phyloP scores from a whole-genome alignment of 1,140 invertebrate genomes.

The Ericerus pela region DNA sequence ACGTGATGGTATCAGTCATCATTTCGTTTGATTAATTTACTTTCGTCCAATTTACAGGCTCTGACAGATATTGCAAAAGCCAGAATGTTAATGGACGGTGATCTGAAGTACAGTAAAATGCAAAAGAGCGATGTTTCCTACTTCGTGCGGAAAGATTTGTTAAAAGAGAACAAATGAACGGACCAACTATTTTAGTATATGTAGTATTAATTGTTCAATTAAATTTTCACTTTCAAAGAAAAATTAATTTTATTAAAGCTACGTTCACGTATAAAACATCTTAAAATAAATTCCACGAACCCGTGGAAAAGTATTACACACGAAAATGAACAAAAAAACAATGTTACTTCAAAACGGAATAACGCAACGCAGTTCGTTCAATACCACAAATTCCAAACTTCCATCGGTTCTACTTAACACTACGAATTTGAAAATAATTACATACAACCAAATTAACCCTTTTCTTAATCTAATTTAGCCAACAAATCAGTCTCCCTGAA shows the following conservation, averaged over 20 bases:
- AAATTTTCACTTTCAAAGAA: background rate
- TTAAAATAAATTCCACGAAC: background rate
- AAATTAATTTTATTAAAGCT: conserved; percentile 1
- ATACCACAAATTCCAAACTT: too few species aligned
- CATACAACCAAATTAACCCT: conserved; percentile 13
- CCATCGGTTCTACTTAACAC: too few species aligned
- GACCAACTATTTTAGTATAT: background rate
- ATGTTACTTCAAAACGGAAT: conserved; percentile 3
- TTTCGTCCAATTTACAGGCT: background rate
- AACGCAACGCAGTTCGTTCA: too few species aligned
- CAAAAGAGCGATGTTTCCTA: background rate
- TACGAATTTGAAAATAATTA: conserved; percentile 2
- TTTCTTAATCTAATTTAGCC: conserved; percentile 59
- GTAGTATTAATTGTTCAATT: background rate
- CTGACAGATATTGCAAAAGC: background rate
- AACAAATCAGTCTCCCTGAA: conserved; percentile 94
- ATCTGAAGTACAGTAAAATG: background rate
- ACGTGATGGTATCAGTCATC: background rate
- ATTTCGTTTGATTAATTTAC: background rate
- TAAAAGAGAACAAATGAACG: background rate
- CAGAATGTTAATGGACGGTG: background rate
- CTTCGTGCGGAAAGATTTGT: background rate
- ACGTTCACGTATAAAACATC: background rate
- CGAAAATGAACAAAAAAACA: background rate
- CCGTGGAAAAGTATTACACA: background rate